A percentile compares a stretch with the other conserved stretches of the same genome.
phyloP scores from a whole-genome alignment of 2,888 invertebrate species.

The Matsumyia berberina region DNA sequence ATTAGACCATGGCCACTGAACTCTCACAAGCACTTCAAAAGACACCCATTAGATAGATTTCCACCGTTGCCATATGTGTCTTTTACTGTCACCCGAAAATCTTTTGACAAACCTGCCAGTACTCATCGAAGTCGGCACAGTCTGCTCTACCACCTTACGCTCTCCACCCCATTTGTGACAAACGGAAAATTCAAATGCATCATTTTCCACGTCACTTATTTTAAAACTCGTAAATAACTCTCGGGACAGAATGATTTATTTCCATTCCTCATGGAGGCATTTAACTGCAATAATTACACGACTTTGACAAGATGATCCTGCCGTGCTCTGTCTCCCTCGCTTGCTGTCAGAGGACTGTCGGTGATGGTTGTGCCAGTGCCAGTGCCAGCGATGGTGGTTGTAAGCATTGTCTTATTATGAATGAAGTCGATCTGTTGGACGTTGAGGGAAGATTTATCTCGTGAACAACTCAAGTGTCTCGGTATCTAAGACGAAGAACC shows the following conservation, averaged over 20 bases:
- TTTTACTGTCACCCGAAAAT: constrained; percentile 19
- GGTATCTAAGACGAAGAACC: constrained; percentile 39
- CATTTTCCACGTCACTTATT: constrained; percentile 82
- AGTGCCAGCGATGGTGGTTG: constrained; percentile 15
- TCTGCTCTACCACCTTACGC: constrained; percentile 29
- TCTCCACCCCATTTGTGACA: constrained; percentile 53
- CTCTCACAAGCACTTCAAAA: constrained; percentile 11
- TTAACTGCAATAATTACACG: constrained; percentile 76
- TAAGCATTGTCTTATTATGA: constrained; percentile 70
- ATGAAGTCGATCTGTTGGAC: constrained; percentile 59
- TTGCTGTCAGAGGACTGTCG: constrained; percentile 43
- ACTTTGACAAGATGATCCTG: constrained; percentile 77
- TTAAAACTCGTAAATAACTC: constrained; percentile 79
- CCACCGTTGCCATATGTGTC: constrained; percentile 30
- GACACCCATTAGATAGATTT: background rate
- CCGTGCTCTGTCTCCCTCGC: constrained; percentile 60
- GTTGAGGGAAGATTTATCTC: constrained; percentile 63
- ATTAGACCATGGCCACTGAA: constrained; percentile 26
- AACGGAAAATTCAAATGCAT: constrained; percentile 78
- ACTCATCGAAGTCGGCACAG: constrained; percentile 46
- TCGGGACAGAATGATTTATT: constrained; percentile 77
- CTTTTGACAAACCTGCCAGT: constrained; percentile 69
- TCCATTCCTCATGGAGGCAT: constrained; percentile 76
- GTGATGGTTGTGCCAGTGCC: too few species aligned
- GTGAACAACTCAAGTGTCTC: constrained; percentile 42